These are phyloP conservation scores for Uropetala carovei DNA, from an alignment of 2,888 invertebrate genomes.

Conservation along the genomic window DNA sequence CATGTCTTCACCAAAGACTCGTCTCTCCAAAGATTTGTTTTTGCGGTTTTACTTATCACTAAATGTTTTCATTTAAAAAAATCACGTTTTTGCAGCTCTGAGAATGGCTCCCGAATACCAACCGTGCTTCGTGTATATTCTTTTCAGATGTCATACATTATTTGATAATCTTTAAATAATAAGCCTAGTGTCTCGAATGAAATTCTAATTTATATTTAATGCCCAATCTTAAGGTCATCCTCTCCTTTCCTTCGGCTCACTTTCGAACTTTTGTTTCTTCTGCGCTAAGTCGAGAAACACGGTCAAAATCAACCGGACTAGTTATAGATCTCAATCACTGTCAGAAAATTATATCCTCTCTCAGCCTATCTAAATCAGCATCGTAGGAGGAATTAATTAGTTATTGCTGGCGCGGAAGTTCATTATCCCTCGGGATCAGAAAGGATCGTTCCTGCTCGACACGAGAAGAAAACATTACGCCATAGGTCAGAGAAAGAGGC, in stretches of 20 bases:
- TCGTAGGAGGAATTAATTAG: too few species aligned
- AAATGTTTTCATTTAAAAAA: not conserved
- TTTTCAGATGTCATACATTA: not conserved
- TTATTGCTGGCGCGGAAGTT: not conserved
- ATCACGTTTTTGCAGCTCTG: not conserved
- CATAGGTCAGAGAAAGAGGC: slow-evolving; percentile 18
- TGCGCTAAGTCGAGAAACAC: too few species aligned
- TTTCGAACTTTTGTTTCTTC: too few species aligned
- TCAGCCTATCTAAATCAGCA: too few species aligned
- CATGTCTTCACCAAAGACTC: not conserved
- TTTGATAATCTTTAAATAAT: not conserved
- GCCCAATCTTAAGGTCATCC: too few species aligned
- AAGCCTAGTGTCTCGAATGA: not conserved
- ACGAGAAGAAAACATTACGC: slow-evolving; percentile 28
- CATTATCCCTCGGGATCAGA: not conserved
- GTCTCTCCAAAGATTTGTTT: slow-evolving; percentile 7
- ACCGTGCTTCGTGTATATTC: not conserved
- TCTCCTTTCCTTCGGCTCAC: too few species aligned
- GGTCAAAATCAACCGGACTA: too few species aligned
- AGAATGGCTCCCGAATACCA: not conserved
- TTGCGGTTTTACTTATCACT: not conserved
- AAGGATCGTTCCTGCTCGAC: not conserved
- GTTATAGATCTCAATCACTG: too few species aligned
- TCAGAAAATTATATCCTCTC: too few species aligned
- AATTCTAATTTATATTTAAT: too few species aligned